Percentiles rank a stretch among this genome's conserved stretches.
Conservation (phyloP, 2,888 invertebrate genomes). For the Gastracanthus pulcherrimus region DNA sequence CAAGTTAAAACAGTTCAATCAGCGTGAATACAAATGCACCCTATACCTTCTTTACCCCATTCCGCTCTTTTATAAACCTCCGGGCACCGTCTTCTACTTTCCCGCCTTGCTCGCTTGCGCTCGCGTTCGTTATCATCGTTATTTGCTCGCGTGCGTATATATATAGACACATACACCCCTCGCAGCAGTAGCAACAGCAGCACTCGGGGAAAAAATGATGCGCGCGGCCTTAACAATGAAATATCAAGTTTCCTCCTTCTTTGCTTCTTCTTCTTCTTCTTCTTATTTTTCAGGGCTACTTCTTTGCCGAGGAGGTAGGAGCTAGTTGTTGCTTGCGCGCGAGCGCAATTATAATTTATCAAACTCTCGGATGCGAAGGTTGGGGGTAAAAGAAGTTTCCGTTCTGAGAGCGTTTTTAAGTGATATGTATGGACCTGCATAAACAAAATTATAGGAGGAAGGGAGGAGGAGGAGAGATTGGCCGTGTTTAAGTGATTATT, state of each 20-base stretch:
- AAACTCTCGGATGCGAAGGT: conserved; percentile 35
- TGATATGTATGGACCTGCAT: conserved; percentile 54
- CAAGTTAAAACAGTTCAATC: conserved; percentile 18
- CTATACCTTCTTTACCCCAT: background rate
- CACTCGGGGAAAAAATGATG: conserved; percentile 48
- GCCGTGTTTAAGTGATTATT: conserved; percentile 49
- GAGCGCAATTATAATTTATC: conserved; percentile 57
- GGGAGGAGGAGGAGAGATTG: background rate
- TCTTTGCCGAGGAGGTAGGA: background rate
- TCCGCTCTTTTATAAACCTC: too few species aligned
- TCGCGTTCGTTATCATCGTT: conserved; percentile 43
- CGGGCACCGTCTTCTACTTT: background rate
- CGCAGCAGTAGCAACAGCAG: too few species aligned
- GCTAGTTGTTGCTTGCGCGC: background rate
- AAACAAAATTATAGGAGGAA: conserved; percentile 54
- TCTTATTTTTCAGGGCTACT: background rate
- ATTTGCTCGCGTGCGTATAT: conserved; percentile 33
- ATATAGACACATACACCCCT: background rate
- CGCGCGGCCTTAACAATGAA: conserved; percentile 54
- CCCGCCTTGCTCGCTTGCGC: background rate
- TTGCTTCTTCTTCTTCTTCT: conserved; percentile 33
- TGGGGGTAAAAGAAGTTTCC: conserved; percentile 37
- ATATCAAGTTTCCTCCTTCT: conserved; percentile 55
- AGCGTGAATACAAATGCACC: conserved; percentile 3
- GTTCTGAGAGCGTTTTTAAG: conserved; percentile 53